Evolutionary conservation across 2,888 invertebrate genomes (phyloP).

Genomic region (Harpalus rufipes): DNA sequence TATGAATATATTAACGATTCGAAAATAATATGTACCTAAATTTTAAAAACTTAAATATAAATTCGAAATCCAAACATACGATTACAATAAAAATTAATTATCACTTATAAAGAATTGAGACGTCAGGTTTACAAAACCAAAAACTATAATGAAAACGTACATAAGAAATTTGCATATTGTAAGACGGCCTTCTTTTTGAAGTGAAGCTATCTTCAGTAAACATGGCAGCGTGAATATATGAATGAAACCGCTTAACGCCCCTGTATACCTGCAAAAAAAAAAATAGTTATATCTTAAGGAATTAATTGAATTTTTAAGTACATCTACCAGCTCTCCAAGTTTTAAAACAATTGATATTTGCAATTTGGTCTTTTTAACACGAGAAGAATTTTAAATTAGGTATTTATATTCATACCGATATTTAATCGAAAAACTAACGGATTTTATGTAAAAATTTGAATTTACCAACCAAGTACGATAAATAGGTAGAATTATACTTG

Average conservation of each 20-base stretch:
- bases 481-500: too few relatives aligned
- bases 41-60: not conserved
- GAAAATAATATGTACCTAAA: too few relatives aligned
- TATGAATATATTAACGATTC: too few relatives aligned
- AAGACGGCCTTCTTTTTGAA: conserved; percentile 81
- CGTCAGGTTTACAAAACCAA: conserved; percentile 87
- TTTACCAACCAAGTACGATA: too few relatives aligned
- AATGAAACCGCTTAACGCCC: conserved; percentile 91
- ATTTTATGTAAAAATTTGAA: too few relatives aligned
- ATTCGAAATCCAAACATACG: not conserved
- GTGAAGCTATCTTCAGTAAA: conserved; percentile 85
- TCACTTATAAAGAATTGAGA: conserved; percentile 89
- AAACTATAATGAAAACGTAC: conserved; percentile 83
- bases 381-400: too few relatives aligned
- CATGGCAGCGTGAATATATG: conserved; percentile 93
- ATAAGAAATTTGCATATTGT: conserved; percentile 79
- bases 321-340: too few relatives aligned
- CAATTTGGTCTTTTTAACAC: too few relatives aligned
- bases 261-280: conserved; percentile 85
- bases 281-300: not conserved
- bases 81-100: conserved; percentile 42
- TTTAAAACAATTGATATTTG: too few relatives aligned
- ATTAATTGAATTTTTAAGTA: too few relatives aligned
- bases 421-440: too few relatives aligned
- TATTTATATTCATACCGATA: too few relatives aligned